Evolutionary conservation across 1,140 invertebrate genomes (phyloP).

Genomic region (Oscheius sp.): DNA sequence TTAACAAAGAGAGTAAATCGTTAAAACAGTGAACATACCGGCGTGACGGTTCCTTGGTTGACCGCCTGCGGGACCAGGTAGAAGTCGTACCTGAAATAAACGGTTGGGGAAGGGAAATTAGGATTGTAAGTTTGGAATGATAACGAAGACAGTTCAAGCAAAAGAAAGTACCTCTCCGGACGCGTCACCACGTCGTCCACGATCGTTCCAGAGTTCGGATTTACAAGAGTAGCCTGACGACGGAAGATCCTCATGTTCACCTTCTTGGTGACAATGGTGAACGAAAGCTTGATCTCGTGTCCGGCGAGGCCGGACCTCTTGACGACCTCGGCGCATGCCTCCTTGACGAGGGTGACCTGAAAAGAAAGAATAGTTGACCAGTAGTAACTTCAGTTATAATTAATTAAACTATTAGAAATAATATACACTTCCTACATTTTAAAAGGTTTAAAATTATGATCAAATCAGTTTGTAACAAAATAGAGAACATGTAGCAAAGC

Average conservation of each 20-base stretch:
- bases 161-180: constrained; percentile 29
- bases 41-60: constrained; percentile 35
- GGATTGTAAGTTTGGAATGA: too few relatives aligned
- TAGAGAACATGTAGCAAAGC: too few relatives aligned
- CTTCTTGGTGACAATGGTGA: constrained; percentile 36
- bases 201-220: constrained; percentile 35
- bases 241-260: constrained; percentile 27
- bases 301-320: background rate
- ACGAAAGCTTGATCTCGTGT: constrained; percentile 18
- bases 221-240: background rate
- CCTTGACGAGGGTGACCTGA: constrained; percentile 22
- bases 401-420: too few relatives aligned
- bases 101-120: too few relatives aligned
- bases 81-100: too few relatives aligned
- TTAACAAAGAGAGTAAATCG: background rate
- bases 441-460: too few relatives aligned
- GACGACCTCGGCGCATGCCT: constrained; percentile 17
- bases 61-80: constrained; percentile 36
- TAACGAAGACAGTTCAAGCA: too few relatives aligned
- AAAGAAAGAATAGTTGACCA: too few relatives aligned
- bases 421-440: too few relatives aligned
- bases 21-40: background rate
- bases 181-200: constrained; percentile 28
- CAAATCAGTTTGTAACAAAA: too few relatives aligned
- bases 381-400: too few relatives aligned